Percentiles rank a stretch among this genome's conserved stretches.
phyloP scores from a whole-genome alignment of 2,888 invertebrate species.

The Pheosia tremula region DNA sequence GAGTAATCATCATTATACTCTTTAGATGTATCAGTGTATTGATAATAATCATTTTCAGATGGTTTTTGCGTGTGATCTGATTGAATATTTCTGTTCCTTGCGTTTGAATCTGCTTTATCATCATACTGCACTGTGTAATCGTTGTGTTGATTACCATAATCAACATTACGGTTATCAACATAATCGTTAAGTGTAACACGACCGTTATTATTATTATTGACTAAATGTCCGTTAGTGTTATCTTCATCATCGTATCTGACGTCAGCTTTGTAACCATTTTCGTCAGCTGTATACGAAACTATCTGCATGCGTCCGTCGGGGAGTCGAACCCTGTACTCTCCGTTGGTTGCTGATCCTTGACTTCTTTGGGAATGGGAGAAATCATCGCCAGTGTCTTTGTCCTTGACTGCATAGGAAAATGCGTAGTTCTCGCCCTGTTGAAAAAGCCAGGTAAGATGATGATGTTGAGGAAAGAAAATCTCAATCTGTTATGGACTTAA shows the following conservation, averaged over 20 bases:
- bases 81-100: conserved; percentile 29
- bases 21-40: conserved; percentile 59
- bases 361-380: conserved; percentile 87
- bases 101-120: conserved; percentile 22
- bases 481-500: neutral
- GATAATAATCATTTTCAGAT: conserved; percentile 47
- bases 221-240: conserved; percentile 35
- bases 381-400: conserved; percentile 86
- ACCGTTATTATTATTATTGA: conserved; percentile 23
- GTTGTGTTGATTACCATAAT: conserved; percentile 6
- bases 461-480: no score
- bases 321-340: conserved; percentile 87
- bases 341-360: conserved; percentile 86
- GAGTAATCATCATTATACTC: conserved; percentile 69
- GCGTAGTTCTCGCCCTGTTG: conserved; percentile 84
- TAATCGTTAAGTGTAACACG: conserved; percentile 24
- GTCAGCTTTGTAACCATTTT: conserved; percentile 87
- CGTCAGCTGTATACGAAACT: conserved; percentile 87
- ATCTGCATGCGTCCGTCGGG: conserved; percentile 88
- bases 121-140: conserved; percentile 17
- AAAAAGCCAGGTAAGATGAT: conserved; percentile 16
- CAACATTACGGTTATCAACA: conserved; percentile 27
- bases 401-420: conserved; percentile 87
- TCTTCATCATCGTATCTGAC: conserved; percentile 84
- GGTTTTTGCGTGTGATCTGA: conserved; percentile 15